Evolutionary conservation across 35 echinoderm and acorn worm genomes (phyloP), one percentile per base, ranked within the genome.

Genomic region (Anneissia japonica): DNA sequence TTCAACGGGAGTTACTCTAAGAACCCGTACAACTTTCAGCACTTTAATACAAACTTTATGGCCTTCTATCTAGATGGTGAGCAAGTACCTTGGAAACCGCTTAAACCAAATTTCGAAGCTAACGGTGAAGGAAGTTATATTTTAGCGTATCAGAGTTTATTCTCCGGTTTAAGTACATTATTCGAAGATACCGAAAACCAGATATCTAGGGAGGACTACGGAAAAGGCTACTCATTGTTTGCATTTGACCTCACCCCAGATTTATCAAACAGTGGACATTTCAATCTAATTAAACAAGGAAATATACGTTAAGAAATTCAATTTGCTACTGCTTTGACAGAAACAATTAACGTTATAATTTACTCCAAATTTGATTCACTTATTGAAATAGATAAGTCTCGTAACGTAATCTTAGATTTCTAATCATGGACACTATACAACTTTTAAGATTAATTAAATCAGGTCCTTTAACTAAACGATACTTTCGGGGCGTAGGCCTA

Each of bases 311-410:
- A 89, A 26, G 87, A 93, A 40, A 89, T 93, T 87, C 87, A 89
- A 28, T 93, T 93, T 86, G 36, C 40, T 21, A 19, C 81, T 43
- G 55, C 92, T 26, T 40, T 89, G 38, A 40, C 39, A 3, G 73
- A 85, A 74, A 90, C 87, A 32, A 83, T 93, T 21, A 93, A 88
- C 37, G 87, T 90, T 4, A 46, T 91, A 46, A 85, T 95, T 6
- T 91, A 95, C 79, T 90, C 93, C 26, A 90, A 95, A 84, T 92
- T 84, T 76, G 89, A 95, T 45, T 83, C 46, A 35, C 72, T 95
- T 9, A 41, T 95, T 26, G 93, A 91, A 89, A 84, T 95, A 33
- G 89, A 91, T 39, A 88, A 86, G 46, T n/a, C 86, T 28, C 89
- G 83, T 32, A 95, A 95, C 79, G 43, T 95, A 37, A 84, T 90